Evolutionary conservation across 2,113 vertebrate genomes (phyloP), one percentile per base, ranked within the genome.

Genomic region (Ahaetulla prasina): DNA sequence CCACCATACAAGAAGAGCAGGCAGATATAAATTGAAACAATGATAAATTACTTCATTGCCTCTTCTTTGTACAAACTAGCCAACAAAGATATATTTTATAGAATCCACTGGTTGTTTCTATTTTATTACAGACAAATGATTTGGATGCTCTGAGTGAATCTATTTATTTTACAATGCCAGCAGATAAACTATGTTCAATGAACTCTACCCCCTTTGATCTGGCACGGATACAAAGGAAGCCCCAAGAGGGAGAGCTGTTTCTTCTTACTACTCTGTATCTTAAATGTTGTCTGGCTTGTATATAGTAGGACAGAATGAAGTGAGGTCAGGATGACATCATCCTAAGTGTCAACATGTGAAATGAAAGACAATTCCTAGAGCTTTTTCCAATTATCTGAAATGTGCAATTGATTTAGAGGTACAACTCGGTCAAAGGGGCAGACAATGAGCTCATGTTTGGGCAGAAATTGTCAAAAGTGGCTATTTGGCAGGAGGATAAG

Each of bases 251-350:
- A 30, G 68, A 87, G 84, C 54, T 12, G 47, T 88, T 93, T 90
- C 47, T 85, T 11, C 85, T 93, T 93, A 27, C 88, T 92, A 92
- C 89, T 88, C 22, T 7, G 0, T 49, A 68, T 53, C 89, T 94
- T 93, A 92, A 63, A 89, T 93, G 93, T 91, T 35, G 92, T 63
- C 87, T 68, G 54, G 55, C 25, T 90, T 57, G 39, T 84, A 14
- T 52, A 93, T 94, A 86, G 93, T 90, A 93, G 95, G 93, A 63
- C 74, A 74, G 96, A 96, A 96, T 93, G 92, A 95, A 95, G 94
- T 68, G 85, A 90, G 92, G 86, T 30, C 94, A 50, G 50, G 85
- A 57, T 94, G 85, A 53, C 89, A 94, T 96, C 94, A 95, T 93
- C 91, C 93, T 92, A 92, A 90, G 89, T 96, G 93, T 94, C 94